Base-by-base conservation (phyloP, 2,113 vertebrate species). In the Neotoma lepida region DNA sequence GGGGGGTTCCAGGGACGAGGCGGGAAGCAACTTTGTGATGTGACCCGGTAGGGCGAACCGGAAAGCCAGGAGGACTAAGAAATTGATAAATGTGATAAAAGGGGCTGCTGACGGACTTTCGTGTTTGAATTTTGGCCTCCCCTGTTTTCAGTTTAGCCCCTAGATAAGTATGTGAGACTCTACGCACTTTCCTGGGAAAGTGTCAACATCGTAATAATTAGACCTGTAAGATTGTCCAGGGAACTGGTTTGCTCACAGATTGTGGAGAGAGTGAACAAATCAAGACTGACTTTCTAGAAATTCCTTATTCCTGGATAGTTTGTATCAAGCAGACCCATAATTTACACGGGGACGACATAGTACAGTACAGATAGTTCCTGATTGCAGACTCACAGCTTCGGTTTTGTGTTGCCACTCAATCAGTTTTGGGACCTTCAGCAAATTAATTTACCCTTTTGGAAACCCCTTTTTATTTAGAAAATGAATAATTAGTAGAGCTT, bases 1-100 rank as follows among this genome's bases (percentile, higher is more conserved):
- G 99, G 86, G 2, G 17, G 7, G 74, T 10, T 66, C 0, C 51
- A 35, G 86, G 56, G 33, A 46, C 5, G 1, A 73, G 80, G 58
- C 6, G 71, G 93, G 54, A 88, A 64, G 92, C 63, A 68, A 56
- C 61, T 87, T 30, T 22, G 73, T 68, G 68, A 22, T 6, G 9
- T 14, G 33, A 12, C 2, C 41, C 1, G 44, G 49, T 26, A 35
- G 28, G 90, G 51, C 41, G 56, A 74, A 85, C 3, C 0, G 58
- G 94, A 44, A 86, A 58, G 71, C 49, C 33, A 49, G 64, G 49
- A 81, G 56, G 64, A 81, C 49, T 85, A 18, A 89, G 94, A 94
- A 95, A 86, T 96, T 93, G 54, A 74, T 49, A 35, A 87, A 33
- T 58, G n/a, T 30, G 20, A 66, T 74, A 15, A 49, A 56, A 49